Conservation (phyloP, 2,113 vertebrate genomes). For the Syngnathoides biaculeatus region DNA sequence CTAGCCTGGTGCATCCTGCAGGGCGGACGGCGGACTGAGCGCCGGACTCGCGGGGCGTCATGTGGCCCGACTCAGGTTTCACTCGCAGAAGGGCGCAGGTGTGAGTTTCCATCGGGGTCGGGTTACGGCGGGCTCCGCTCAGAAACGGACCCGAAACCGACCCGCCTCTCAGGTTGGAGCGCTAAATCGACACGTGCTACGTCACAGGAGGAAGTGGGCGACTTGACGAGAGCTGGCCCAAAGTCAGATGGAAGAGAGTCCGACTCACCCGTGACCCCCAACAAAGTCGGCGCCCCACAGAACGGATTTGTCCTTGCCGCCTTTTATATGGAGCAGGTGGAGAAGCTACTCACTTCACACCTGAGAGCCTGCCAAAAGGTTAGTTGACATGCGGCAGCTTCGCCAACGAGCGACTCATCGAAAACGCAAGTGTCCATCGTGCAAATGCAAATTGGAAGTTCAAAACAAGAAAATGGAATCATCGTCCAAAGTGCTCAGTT, state of each 20-base stretch:
- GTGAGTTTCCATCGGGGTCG: conserved; percentile 50
- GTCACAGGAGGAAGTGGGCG: conserved; percentile 23
- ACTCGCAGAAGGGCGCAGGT: conserved; percentile 49
- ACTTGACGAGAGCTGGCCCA: not conserved
- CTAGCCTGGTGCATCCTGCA: conserved; percentile 41
- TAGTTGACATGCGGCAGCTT: no score
- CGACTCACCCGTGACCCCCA: no score
- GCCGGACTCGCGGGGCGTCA: conserved; percentile 32
- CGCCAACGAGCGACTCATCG: no score
- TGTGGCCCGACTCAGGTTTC: conserved; percentile 46
- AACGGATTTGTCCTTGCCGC: not conserved
- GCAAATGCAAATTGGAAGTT: no score
- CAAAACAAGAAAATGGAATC: no score
- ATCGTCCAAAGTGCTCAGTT: no score
- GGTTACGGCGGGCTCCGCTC: conserved; percentile 35
- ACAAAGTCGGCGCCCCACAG: not conserved
- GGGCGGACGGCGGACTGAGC: conserved; percentile 29
- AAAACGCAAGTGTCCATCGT: no score
- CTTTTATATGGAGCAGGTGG: no score
- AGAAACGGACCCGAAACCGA: conserved; percentile 31
- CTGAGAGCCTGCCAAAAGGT: no score
- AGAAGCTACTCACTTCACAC: no score
- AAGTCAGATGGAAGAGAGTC: no score
- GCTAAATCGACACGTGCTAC: conserved; percentile 11
- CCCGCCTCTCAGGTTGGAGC: conserved; percentile 25